Percentiles rank a stretch among this genome's conserved stretches.
Evolutionary conservation across 2,113 vertebrate genomes (phyloP).

Genomic region (Lamprotornis superbus): DNA sequence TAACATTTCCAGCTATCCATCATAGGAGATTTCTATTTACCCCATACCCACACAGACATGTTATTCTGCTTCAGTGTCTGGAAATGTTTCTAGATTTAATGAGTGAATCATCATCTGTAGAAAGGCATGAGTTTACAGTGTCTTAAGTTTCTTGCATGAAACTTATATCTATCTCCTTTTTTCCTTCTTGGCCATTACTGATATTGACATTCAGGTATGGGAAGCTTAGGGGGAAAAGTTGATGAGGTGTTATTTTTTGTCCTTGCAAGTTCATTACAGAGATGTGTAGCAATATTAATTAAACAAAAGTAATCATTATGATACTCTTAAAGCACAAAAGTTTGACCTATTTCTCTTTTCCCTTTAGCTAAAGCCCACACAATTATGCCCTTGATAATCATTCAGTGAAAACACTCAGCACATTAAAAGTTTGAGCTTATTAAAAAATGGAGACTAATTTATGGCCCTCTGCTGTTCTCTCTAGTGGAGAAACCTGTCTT

Average conservation of each 20-base stretch:
- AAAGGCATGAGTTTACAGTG: neutral
- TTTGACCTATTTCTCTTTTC: neutral
- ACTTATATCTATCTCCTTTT: fast-evolving
- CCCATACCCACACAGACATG: neutral
- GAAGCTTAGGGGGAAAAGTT: neutral
- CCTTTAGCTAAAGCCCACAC: neutral
- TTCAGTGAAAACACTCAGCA: neutral
- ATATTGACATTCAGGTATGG: neutral
- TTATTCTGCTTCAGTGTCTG: neutral
- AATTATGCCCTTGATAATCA: neutral
- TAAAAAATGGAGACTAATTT: neutral
- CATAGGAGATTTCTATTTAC: neutral
- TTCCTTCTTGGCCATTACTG: neutral
- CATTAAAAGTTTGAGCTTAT: neutral
- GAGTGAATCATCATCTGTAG: neutral
- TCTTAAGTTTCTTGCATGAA: neutral
- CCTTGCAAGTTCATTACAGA: neutral
- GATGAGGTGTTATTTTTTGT: neutral
- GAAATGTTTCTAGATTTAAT: neutral
- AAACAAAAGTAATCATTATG: neutral
- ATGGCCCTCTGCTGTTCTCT: neutral
- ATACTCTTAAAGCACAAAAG: neutral
- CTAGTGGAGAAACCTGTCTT: neutral
- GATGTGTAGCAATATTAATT: neutral
- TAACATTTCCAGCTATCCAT: neutral